Evolutionary conservation across 2,888 invertebrate species (phyloP).

Genomic region (Drosophila koepferae): DNA sequence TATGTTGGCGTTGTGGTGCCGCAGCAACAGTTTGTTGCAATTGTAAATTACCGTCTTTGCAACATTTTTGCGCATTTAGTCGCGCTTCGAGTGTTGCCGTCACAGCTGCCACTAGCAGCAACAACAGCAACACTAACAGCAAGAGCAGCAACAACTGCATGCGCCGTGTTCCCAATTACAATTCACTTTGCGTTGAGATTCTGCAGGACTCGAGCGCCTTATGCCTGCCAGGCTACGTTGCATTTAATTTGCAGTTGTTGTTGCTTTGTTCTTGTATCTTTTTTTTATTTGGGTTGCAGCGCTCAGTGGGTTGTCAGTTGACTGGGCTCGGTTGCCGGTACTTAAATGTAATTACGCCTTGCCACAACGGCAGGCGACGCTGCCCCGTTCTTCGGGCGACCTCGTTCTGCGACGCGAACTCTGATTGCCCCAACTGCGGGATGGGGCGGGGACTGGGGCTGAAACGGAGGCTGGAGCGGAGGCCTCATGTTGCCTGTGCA

Average conservation of each 20-base stretch:
- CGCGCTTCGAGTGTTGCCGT: conserved; percentile 78
- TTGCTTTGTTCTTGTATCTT: conserved; percentile 18
- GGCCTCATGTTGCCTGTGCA: conserved; percentile 12
- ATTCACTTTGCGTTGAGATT: conserved; percentile 72
- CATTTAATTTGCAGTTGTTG: conserved; percentile 78
- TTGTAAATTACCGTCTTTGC: conserved; percentile 80
- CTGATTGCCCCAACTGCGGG: conserved; percentile 23
- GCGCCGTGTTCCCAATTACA: conserved; percentile 66
- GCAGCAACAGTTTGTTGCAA: conserved; percentile 64
- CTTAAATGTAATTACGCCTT: conserved; percentile 75
- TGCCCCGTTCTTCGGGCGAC: conserved; percentile 55
- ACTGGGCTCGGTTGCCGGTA: conserved; percentile 60
- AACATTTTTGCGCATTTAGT: conserved; percentile 80
- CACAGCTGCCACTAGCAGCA: conserved; percentile 64
- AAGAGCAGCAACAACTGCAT: conserved; percentile 12
- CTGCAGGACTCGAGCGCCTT: conserved; percentile 66
- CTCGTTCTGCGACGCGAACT: conserved; percentile 73
- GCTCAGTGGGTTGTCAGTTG: conserved; percentile 58
- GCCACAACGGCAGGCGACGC: conserved; percentile 41
- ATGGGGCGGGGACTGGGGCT: background rate
- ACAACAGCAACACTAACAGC: conserved; percentile 13
- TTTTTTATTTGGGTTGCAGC: conserved; percentile 11
- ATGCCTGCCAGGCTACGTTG: conserved; percentile 43
- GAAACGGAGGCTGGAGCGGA: no score
- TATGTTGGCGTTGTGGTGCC: conserved; percentile 16